These are phyloP conservation scores for Sturmia bella DNA, from an alignment of 2,888 invertebrate species.

Conservation along the genomic window DNA sequence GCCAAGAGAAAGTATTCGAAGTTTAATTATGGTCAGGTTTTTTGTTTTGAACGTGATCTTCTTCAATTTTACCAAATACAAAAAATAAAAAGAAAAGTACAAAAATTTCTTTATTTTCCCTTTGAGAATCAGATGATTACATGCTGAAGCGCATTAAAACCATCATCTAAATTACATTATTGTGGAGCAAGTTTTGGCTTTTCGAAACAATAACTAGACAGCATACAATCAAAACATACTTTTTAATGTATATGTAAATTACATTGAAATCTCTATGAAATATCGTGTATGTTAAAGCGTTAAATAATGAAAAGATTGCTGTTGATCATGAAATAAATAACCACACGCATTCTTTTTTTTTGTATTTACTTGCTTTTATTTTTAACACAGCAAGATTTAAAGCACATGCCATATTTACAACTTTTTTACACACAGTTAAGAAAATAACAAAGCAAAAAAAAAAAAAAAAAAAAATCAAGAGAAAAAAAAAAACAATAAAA, in stretches of 20 bases:
- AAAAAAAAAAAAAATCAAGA: conserved; percentile 34
- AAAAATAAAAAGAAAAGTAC: neutral
- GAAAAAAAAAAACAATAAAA: conserved; percentile 30
- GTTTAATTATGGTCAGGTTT: conserved; percentile 5
- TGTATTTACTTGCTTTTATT: neutral
- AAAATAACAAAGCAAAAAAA: neutral
- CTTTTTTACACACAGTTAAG: neutral
- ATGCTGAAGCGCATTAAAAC: conserved; percentile 4
- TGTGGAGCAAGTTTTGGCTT: neutral
- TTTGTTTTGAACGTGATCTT: neutral
- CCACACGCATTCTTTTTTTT: neutral
- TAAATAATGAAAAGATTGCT: conserved; percentile 46
- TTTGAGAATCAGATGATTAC: neutral
- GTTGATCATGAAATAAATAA: neutral
- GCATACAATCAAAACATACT: neutral
- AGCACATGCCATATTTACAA: conserved; percentile 40
- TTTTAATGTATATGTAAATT: conserved; percentile 30
- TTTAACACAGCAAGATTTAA: conserved; percentile 44
- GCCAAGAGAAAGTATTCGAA: conserved; percentile 40
- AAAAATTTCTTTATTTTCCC: conserved; percentile 6
- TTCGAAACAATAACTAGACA: neutral
- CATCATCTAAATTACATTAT: conserved; percentile 54
- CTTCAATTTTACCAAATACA: neutral
- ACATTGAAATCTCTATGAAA: conserved; percentile 16
- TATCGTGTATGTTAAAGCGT: conserved; percentile 35